Evolutionary conservation across 2,797 vertebrate species (phyloP), one percentile per base, ranked within the genome.

Genomic region (Diceros bicornis): DNA sequence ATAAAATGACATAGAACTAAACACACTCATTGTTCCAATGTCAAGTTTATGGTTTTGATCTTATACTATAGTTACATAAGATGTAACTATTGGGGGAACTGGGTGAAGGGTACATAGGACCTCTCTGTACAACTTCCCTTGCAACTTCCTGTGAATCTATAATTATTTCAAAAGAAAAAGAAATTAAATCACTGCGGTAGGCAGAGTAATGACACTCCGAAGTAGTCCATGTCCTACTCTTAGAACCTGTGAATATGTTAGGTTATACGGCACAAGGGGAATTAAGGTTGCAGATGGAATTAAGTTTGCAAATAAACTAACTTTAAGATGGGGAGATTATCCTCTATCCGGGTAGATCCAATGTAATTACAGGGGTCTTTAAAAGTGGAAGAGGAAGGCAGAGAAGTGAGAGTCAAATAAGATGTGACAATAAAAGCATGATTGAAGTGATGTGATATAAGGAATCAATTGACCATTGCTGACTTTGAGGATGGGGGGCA

Each of bases 91-190:
- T 92, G 29, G 52, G 5, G 29, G 13, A 86, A 83, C 6, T 74
- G 37, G 41, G 32, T 52, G 23, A 89, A 66, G 29, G 6, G 29
- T 82, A 68, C 72, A 66, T 29, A 87, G 81, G 68, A 25, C 41
- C 16, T 89, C 50, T 95, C 21, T 74, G 18, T 66, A 41, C 41
- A 41, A 41, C 41, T 41, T 41, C 41, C 41, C 79, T 93, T 90
- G 82, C 23, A 89, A 93, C 5, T 69, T 97, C 32, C 27, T 52
- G 1, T 66, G 52, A 96, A 90, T 92, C 71, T 91, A 52, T 68
- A 85, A 85, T 85, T 91, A 92, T 95, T 94, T 83, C 37, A 81
- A 95, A 96, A 96, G 34, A 89, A 66, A 83, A 82, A 91, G 47
- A 90, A 81, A 89, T 34, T 13, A 95, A 94, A 64, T 81, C 27